Percentiles rank a stretch among this genome's conserved stretches.
These are phyloP conservation scores for Sarcophaga subvicina DNA, from an alignment of 2,888 invertebrate species.

Conservation along the genomic window DNA sequence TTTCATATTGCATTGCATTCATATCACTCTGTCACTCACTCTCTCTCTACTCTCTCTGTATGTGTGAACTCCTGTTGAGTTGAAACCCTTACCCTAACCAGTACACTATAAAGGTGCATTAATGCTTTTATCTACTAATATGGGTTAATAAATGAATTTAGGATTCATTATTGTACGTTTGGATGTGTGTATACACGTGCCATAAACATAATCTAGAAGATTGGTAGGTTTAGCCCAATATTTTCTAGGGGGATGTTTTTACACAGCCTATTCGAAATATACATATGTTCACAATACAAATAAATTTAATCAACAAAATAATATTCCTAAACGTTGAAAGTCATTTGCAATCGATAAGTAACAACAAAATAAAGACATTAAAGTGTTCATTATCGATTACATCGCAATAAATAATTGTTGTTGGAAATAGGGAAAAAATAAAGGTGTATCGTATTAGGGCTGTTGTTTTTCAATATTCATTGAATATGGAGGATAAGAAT, in stretches of 20 bases:
- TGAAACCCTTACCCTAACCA: background rate
- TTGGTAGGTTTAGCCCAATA: background rate
- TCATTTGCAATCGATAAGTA: constrained; percentile 35
- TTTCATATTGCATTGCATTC: constrained; percentile 12
- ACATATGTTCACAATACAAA: constrained; percentile 34
- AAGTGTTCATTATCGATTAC: constrained; percentile 19
- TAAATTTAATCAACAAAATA: constrained; percentile 42
- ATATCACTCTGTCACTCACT: no score
- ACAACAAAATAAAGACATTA: constrained; percentile 44
- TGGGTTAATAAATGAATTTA: constrained; percentile 23
- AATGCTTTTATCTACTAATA: constrained; percentile 49
- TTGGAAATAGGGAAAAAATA: no score
- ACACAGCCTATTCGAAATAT: constrained; percentile 37
- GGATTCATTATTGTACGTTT: background rate
- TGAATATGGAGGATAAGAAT: no score
- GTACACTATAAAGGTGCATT: constrained; percentile 9
- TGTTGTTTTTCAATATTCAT: no score
- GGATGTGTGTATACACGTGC: constrained; percentile 18
- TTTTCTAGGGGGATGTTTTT: constrained; percentile 49
- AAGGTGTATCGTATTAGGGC: no score
- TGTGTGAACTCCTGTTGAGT: constrained; percentile 49
- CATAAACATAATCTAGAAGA: constrained; percentile 31
- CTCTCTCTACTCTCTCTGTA: background rate
- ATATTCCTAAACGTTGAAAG: constrained; percentile 34
- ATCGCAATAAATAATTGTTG: no score